Conservation (phyloP, 2,888 invertebrate species). For the Neoitamus cyanurus region DNA sequence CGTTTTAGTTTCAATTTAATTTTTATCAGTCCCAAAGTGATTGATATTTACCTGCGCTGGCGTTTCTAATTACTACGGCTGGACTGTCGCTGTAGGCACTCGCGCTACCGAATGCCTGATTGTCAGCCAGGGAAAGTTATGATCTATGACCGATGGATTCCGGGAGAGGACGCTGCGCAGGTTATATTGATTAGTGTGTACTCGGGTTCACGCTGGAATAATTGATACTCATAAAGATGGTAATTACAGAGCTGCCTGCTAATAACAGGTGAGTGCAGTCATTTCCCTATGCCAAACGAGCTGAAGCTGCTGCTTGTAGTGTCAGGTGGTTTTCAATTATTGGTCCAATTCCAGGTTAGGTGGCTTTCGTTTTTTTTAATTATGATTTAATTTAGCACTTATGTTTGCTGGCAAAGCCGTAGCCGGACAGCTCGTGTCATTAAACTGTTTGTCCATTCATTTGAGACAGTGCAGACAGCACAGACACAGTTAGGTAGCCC, state of each 20-base stretch:
- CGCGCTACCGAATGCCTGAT: background rate
- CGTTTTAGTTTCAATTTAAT: background rate
- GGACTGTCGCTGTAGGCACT: background rate
- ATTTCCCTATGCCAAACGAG: background rate
- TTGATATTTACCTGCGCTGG: background rate
- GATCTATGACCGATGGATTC: background rate
- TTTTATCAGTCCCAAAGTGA: background rate
- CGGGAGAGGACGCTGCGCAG: background rate
- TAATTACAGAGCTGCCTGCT: background rate
- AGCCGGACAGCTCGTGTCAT: background rate
- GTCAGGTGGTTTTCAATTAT: background rate
- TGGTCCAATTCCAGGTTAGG: background rate
- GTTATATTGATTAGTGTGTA: background rate
- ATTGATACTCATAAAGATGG: constrained; percentile 9
- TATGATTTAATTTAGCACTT: background rate
- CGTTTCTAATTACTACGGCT: background rate
- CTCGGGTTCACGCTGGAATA: background rate
- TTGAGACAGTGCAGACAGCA: background rate
- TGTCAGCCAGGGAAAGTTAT: background rate
- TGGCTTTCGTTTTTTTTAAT: background rate
- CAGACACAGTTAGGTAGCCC: too few species aligned
- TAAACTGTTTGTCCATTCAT: background rate
- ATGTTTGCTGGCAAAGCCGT: background rate
- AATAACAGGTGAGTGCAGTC: background rate
- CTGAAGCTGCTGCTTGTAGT: background rate